Conservation (phyloP, 1,140 invertebrate genomes). For the Bicyclus anynana region DNA sequence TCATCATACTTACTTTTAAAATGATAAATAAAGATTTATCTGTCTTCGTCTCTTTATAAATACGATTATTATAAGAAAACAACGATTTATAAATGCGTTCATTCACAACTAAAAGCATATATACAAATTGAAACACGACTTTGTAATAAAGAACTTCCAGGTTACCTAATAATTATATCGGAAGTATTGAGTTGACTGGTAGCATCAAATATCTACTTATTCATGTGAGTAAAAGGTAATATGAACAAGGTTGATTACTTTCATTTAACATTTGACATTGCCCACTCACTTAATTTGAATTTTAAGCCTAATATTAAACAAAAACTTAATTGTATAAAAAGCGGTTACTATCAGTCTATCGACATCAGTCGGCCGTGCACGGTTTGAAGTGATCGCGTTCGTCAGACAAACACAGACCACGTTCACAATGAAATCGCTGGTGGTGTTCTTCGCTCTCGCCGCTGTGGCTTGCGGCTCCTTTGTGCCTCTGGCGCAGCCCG, state of each 20-base stretch:
- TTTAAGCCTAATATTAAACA: slow-evolving; percentile 23
- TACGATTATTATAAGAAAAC: too few relatives aligned
- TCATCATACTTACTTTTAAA: too few relatives aligned
- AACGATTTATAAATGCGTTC: too few relatives aligned
- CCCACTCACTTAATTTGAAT: slow-evolving; percentile 32
- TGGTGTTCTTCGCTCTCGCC: slow-evolving; percentile 45
- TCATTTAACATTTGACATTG: slow-evolving; percentile 59
- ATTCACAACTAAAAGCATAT: too few relatives aligned
- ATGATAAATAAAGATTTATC: too few relatives aligned
- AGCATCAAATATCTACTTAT: neutral
- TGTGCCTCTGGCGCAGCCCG: slow-evolving; percentile 52
- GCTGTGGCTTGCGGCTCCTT: slow-evolving; percentile 50
- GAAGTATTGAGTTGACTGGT: too few relatives aligned
- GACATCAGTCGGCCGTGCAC: slow-evolving; percentile 57
- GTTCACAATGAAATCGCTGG: slow-evolving; percentile 68
- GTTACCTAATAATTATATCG: neutral
- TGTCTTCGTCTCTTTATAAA: too few relatives aligned
- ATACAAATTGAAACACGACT: too few relatives aligned
- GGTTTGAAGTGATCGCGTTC: slow-evolving; percentile 61
- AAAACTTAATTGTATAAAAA: neutral
- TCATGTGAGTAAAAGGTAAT: slow-evolving; percentile 25
- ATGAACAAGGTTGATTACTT: slow-evolving; percentile 48
- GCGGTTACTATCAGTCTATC: neutral
- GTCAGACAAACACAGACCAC: slow-evolving; percentile 65
- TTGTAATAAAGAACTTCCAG: too few relatives aligned